phyloP scores from a whole-genome alignment of 2,113 vertebrate species.

The Neotragus pygmaeus region DNA sequence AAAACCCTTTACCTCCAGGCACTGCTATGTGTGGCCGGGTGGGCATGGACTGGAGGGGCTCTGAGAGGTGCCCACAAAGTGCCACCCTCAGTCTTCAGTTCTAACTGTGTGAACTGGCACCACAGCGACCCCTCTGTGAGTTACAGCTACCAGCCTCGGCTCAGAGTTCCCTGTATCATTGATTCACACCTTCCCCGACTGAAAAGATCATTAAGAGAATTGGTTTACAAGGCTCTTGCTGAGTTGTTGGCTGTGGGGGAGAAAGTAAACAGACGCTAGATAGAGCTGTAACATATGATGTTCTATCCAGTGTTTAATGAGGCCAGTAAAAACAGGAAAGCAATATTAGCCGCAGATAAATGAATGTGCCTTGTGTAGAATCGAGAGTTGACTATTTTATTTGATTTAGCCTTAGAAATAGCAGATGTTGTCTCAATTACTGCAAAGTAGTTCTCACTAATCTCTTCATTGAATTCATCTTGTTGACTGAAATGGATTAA shows the following conservation, averaged over 20 bases:
- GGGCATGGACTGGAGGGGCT: fast-evolving
- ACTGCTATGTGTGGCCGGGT: fast-evolving
- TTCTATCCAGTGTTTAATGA: conserved; percentile 63
- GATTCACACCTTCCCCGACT: not conserved
- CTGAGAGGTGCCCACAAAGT: not conserved
- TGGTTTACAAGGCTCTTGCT: conserved; percentile 60
- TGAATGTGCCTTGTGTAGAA: not conserved
- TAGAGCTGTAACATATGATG: conserved; percentile 55
- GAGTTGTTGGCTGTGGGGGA: conserved; percentile 48
- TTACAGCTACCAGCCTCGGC: not conserved
- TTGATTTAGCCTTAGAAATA: conserved; percentile 34
- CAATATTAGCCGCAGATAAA: conserved; percentile 55
- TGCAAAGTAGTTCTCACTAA: conserved; percentile 9
- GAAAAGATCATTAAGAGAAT: conserved; percentile 60
- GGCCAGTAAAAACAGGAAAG: conserved; percentile 55
- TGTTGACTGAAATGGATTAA: conserved; percentile 11
- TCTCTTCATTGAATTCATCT: conserved; percentile 42
- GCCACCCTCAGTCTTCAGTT: not conserved
- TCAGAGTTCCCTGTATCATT: not conserved
- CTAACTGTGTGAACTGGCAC: fast-evolving
- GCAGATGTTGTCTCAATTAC: conserved; percentile 50
- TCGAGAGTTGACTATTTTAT: conserved; percentile 47
- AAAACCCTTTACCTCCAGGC: not conserved
- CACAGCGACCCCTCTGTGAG: fast-evolving
- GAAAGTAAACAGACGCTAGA: conserved; percentile 48